A percentile compares a stretch with the other conserved stretches of the same genome.
Conservation (phyloP, 2,113 vertebrate genomes). For the Gopherus flavomarginatus region DNA sequence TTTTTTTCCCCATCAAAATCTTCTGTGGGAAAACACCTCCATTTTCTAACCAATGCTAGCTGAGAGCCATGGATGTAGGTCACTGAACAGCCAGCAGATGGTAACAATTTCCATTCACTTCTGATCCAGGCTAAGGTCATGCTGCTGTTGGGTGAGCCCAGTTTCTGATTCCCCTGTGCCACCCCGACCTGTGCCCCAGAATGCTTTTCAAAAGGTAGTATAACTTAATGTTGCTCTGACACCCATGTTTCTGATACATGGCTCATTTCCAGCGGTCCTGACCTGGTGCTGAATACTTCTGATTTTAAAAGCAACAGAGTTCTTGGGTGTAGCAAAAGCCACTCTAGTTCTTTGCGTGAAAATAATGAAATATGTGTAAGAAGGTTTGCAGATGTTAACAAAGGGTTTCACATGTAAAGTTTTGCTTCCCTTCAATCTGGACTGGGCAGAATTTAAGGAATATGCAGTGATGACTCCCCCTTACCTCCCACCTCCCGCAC, state of each 20-base stretch:
- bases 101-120: neutral
- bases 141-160: neutral
- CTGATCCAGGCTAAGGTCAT: neutral
- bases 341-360: neutral
- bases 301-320: neutral
- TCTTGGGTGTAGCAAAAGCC: neutral
- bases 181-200: neutral
- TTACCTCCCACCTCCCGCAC: neutral
- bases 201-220: neutral
- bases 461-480: neutral
- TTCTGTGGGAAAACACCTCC: neutral
- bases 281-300: neutral
- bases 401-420: neutral
- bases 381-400: neutral
- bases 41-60: neutral
- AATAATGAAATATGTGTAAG: neutral
- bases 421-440: neutral
- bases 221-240: rapidly evolving
- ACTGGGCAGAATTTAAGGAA: neutral
- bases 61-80: neutral
- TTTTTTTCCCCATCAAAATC: neutral
- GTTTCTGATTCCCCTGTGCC: neutral
- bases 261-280: neutral
- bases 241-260: no score
- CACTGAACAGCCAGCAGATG: neutral